A percentile compares a stretch with the other conserved stretches of the same genome.
These are phyloP conservation scores for Oscheius sp. DNA, from an alignment of 2,888 invertebrate species.

Conservation along the genomic window DNA sequence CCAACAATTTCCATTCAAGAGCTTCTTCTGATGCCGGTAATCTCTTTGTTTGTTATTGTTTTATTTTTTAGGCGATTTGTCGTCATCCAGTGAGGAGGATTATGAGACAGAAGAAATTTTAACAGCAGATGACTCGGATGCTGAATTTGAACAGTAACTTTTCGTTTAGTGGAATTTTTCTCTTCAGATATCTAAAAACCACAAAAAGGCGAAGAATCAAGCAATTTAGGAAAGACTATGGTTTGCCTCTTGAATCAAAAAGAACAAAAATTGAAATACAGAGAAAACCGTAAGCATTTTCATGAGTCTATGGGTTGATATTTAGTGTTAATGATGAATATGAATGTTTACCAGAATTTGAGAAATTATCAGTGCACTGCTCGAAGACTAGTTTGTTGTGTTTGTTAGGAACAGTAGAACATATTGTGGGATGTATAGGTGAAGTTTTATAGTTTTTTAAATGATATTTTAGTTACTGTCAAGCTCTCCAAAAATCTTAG, in stretches of 20 bases:
- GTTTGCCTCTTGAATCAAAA: neutral
- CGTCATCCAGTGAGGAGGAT: slow-evolving; percentile 11
- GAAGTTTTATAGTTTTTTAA: slow-evolving; percentile 1
- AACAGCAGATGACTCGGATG: slow-evolving; percentile 30
- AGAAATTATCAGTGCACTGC: slow-evolving; percentile 38
- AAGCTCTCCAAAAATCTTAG: neutral
- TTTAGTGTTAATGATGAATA: slow-evolving; percentile 34
- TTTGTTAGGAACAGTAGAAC: slow-evolving; percentile 37
- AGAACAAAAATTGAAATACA: neutral
- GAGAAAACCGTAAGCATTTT: neutral
- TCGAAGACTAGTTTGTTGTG: slow-evolving; percentile 6
- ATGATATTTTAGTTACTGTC: neutral
- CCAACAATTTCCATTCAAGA: too few relatives aligned
- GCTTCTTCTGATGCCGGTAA: slow-evolving; percentile 25
- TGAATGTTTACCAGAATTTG: slow-evolving; percentile 42
- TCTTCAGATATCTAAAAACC: slow-evolving; percentile 11
- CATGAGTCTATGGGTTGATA: neutral
- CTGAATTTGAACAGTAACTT: slow-evolving; percentile 37
- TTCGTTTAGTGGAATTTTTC: neutral
- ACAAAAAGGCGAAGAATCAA: slow-evolving; percentile 3
- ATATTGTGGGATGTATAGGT: slow-evolving; percentile 54
- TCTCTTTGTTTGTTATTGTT: neutral
- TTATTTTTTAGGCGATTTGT: slow-evolving; percentile 15
- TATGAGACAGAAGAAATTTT: slow-evolving; percentile 18
- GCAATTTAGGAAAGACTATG: slow-evolving; percentile 1